Evolutionary conservation across 2,888 invertebrate genomes (phyloP).

Genomic region (Cantharis rufa): DNA sequence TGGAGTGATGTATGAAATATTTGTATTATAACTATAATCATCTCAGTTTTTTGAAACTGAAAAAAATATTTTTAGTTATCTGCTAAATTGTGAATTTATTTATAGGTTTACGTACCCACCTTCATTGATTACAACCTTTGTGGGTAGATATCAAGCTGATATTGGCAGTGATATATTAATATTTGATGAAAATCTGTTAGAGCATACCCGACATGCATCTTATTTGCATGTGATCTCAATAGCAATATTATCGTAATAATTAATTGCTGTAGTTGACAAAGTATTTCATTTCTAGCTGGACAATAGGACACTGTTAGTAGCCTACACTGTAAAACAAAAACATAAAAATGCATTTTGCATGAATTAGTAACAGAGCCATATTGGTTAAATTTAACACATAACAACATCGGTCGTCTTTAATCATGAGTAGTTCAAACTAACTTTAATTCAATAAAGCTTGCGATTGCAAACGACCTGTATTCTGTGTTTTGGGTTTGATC

Average conservation of each 20-base stretch:
- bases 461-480: neutral
- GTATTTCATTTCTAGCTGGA: neutral
- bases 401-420: neutral
- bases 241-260: neutral
- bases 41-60: neutral
- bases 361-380: neutral
- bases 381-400: neutral
- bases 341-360: neutral
- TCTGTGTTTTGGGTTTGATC: neutral
- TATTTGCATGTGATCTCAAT: neutral
- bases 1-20: neutral
- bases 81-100: neutral
- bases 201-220: neutral
- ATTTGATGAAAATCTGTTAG: neutral
- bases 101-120: neutral
- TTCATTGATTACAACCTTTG: neutral
- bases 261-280: neutral
- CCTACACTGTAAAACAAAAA: neutral
- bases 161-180: neutral
- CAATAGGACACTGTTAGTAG: neutral
- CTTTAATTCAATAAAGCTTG: neutral
- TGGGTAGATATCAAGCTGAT: neutral
- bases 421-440: neutral
- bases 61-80: neutral
- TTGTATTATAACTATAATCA: neutral